A percentile compares a stretch with the other conserved stretches of the same genome.
Evolutionary conservation across 2,888 invertebrate genomes (phyloP).

Genomic region (Lypha dubia): DNA sequence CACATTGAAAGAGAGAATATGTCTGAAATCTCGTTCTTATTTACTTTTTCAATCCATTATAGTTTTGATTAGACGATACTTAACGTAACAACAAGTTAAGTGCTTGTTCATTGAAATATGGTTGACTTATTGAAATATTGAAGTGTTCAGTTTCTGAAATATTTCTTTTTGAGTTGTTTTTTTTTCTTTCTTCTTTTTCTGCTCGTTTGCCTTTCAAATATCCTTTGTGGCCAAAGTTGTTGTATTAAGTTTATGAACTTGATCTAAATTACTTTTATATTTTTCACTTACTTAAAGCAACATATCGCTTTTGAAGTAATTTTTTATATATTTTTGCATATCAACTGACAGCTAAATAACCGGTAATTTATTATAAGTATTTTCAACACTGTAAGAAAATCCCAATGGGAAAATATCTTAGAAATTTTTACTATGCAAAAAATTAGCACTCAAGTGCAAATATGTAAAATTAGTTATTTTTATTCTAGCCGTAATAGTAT

Average conservation of each 20-base stretch:
- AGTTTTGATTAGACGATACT: slow-evolving; percentile 35
- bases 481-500: background rate
- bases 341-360: slow-evolving; percentile 64
- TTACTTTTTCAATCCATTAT: slow-evolving; percentile 41
- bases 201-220: slow-evolving; percentile 22
- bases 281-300: slow-evolving; percentile 37
- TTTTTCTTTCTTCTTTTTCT: background rate
- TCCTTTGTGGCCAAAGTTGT: slow-evolving; percentile 46
- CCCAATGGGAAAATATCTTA: background rate
- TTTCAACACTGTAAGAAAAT: slow-evolving; percentile 41
- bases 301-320: slow-evolving; percentile 4
- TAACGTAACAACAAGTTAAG: slow-evolving; percentile 18
- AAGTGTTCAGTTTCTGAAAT: slow-evolving; percentile 24
- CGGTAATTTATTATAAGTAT: slow-evolving; percentile 59
- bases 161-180: background rate
- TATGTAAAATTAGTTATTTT: background rate
- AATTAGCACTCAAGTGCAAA: slow-evolving; percentile 7
- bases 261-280: slow-evolving; percentile 57
- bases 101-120: slow-evolving; percentile 24
- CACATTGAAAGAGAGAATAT: background rate
- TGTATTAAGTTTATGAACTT: slow-evolving; percentile 62
- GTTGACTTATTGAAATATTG: slow-evolving; percentile 31
- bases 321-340: slow-evolving; percentile 16
- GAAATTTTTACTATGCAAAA: background rate
- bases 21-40: background rate